Conservation (phyloP, 37 sponge, comb jelly and placozoan genomes). For the Chondrilla cf. caribensis region DNA sequence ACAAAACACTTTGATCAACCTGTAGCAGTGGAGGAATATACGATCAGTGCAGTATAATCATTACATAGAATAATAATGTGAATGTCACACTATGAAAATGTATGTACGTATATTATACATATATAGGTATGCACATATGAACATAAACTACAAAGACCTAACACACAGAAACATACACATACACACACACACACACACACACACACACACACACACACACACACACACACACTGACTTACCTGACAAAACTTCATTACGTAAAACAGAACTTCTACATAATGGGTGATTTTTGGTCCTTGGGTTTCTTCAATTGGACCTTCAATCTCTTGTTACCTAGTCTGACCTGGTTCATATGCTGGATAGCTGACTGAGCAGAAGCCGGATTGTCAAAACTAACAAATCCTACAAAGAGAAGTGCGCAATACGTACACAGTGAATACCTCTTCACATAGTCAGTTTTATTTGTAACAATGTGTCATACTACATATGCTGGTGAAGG, state of each 20-base stretch:
- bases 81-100: no score
- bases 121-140: not conserved
- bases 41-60: no score
- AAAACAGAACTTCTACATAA: not conserved
- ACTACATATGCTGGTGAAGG: not conserved
- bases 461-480: no score
- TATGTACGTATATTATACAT: not conserved
- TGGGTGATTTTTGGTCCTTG: constrained; percentile 34
- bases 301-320: constrained; percentile 93
- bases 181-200: constrained; percentile 8
- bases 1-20: no score
- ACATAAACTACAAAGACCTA: not conserved
- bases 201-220: constrained; percentile 19
- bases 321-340: constrained; percentile 80
- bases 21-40: no score
- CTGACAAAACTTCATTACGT: not conserved
- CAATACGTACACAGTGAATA: not conserved
- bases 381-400: constrained; percentile 97
- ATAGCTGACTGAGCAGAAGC: constrained; percentile 83
- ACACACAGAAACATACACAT: not conserved
- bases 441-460: no score
- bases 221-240: not conserved
- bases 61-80: no score
- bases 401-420: constrained; percentile 59
- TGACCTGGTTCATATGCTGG: constrained; percentile 77